These are phyloP conservation scores for Petrocephalus microphthalmus DNA, from an alignment of 2,113 vertebrate species.

Conservation along the genomic window DNA sequence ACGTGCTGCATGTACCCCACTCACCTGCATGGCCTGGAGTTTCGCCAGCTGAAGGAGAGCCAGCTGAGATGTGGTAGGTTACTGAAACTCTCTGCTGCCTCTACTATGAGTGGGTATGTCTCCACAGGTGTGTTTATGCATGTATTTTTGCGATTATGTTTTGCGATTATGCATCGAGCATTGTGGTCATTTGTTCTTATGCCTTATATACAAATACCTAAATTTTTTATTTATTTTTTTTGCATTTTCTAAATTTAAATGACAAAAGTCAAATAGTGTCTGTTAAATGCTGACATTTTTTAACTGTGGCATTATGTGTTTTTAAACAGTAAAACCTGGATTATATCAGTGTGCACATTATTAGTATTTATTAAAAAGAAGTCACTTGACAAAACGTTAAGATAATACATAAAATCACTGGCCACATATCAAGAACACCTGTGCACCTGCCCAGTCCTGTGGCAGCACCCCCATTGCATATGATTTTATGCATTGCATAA, in stretches of 20 bases:
- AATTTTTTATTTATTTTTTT: background rate
- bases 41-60: slow-evolving; percentile 66
- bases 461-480: background rate
- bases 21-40: slow-evolving; percentile 64
- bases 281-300: background rate
- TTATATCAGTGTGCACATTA: no score
- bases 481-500: no score
- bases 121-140: background rate
- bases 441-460: no score
- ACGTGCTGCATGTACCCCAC: slow-evolving; percentile 71
- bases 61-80: slow-evolving; percentile 78
- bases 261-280: background rate
- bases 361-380: no score
- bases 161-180: no score
- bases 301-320: background rate
- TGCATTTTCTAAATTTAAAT: background rate
- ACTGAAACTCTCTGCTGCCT: slow-evolving; percentile 17
- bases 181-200: background rate
- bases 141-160: background rate
- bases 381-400: no score
- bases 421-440: background rate
- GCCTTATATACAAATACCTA: background rate
- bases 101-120: background rate
- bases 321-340: no score
- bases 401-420: no score